phyloP scores from a whole-genome alignment of 2,797 vertebrate genomes.

The Sorex maritimensis region DNA sequence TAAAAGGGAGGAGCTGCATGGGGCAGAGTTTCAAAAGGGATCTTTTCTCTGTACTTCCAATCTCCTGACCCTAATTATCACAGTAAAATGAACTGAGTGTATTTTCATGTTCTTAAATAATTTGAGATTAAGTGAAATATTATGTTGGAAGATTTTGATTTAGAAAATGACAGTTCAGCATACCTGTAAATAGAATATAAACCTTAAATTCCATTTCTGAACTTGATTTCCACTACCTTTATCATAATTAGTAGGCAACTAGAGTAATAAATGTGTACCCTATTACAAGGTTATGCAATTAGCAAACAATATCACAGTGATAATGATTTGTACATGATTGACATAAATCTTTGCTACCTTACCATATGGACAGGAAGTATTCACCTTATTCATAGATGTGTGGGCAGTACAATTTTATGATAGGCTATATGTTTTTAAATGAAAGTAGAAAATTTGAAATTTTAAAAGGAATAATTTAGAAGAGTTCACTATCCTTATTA shows the following conservation, averaged over 20 bases:
- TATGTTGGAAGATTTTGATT: not conserved
- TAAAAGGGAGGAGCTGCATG: not conserved
- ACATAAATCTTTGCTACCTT: conserved; percentile 18
- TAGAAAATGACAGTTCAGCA: not conserved
- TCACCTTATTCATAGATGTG: conserved; percentile 23
- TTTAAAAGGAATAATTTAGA: conserved; percentile 62
- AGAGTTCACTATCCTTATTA: conserved; percentile 16
- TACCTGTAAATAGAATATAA: not conserved
- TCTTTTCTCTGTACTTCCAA: not conserved
- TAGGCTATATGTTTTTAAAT: conserved; percentile 18
- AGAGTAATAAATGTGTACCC: conserved; percentile 47
- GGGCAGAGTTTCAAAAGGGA: not conserved
- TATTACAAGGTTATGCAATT: not conserved
- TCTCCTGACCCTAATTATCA: not conserved
- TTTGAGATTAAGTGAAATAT: not conserved
- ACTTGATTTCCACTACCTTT: conserved; percentile 53
- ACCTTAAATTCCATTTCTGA: not conserved
- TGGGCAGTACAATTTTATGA: conserved; percentile 35
- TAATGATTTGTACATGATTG: conserved; percentile 50
- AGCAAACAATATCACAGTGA: conserved; percentile 62
- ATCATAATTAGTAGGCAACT: not conserved
- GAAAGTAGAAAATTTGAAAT: conserved; percentile 35
- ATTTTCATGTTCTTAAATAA: conserved; percentile 11
- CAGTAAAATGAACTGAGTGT: not conserved
- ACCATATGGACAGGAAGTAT: conserved; percentile 44